phyloP scores from a whole-genome alignment of 2,113 vertebrate genomes.

The Psilopogon haemacephalus region DNA sequence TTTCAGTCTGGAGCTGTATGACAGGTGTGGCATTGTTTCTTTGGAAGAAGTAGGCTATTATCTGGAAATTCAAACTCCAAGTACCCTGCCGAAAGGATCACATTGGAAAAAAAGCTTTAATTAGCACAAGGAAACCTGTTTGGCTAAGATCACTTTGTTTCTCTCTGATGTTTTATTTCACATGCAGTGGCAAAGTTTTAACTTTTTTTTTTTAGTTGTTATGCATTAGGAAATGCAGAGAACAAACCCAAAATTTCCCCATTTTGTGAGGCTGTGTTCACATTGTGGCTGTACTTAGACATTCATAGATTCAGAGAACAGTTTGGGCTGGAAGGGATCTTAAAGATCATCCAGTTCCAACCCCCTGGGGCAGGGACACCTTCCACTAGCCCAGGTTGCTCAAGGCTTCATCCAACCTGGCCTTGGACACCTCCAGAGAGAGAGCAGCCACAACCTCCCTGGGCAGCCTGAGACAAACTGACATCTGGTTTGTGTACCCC shows the following conservation, averaged over 20 bases:
- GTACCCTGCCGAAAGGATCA: background rate
- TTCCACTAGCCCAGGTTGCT: too few species aligned
- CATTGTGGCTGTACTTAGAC: background rate
- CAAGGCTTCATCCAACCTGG: too few species aligned
- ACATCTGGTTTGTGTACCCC: background rate
- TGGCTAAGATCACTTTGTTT: background rate
- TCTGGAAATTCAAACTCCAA: background rate
- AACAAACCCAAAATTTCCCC: background rate
- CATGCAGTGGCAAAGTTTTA: background rate
- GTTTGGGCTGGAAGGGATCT: too few species aligned
- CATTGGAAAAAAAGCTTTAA: background rate
- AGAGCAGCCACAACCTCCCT: too few species aligned
- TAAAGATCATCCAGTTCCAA: too few species aligned
- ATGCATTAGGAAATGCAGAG: background rate
- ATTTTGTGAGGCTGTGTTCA: background rate
- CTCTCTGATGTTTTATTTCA: background rate
- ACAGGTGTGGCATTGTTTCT: background rate
- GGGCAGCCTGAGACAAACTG: background rate
- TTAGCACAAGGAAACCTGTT: background rate
- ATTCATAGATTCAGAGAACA: background rate
- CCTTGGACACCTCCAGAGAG: too few species aligned
- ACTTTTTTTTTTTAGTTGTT: background rate
- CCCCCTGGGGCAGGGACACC: too few species aligned
- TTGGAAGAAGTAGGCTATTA: background rate
- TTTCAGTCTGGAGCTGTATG: background rate